phyloP scores from a whole-genome alignment of 2,797 vertebrate species.

The Sarcoramphus papa region DNA sequence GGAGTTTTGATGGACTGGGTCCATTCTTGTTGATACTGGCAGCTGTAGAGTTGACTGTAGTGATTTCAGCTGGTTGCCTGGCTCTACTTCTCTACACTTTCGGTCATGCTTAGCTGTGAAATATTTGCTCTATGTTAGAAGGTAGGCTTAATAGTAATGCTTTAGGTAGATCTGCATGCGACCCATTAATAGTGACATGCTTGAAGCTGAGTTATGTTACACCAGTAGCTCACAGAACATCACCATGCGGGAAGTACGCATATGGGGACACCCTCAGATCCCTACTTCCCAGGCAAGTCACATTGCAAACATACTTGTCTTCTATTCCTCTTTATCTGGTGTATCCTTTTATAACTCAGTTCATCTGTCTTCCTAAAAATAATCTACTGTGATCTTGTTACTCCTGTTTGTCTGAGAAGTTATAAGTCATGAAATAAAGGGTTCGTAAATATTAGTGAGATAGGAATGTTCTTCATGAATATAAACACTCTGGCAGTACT shows the following conservation, averaged over 20 bases:
- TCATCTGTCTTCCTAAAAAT: neutral
- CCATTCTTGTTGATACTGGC: neutral
- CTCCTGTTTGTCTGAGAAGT: neutral
- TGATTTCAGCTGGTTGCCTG: neutral
- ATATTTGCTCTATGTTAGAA: neutral
- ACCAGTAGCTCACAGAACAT: neutral
- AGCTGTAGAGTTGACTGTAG: neutral
- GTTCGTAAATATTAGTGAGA: neutral
- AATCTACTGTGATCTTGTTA: neutral
- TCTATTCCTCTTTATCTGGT: neutral
- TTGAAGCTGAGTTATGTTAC: neutral
- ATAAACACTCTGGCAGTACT: neutral
- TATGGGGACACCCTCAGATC: neutral
- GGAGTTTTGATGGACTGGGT: neutral
- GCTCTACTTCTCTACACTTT: neutral
- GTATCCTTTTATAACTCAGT: neutral
- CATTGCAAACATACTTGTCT: neutral
- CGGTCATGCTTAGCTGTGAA: neutral
- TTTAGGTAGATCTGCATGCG: neutral
- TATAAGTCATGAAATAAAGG: neutral
- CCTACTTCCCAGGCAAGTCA: neutral
- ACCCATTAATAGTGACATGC: neutral
- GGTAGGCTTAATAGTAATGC: neutral
- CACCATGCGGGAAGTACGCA: fast-evolving
- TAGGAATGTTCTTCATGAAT: neutral